Evolutionary conservation across 2,797 vertebrate genomes (phyloP).

Genomic region (Potorous gilbertii): DNA sequence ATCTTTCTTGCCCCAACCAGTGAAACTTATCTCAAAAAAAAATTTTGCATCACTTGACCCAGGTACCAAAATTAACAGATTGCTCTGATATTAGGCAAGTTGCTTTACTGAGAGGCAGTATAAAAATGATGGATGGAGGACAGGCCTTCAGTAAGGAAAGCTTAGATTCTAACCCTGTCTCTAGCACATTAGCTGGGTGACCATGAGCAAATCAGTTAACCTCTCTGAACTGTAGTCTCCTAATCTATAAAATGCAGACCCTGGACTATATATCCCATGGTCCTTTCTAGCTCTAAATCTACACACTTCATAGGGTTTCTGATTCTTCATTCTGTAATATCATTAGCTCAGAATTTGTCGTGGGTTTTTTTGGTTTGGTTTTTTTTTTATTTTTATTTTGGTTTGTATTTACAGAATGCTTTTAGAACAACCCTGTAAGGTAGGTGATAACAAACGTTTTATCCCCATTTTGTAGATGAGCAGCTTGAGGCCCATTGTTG

Average conservation of each 20-base stretch:
- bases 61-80: neutral
- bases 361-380: neutral
- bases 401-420: neutral
- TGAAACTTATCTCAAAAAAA: neutral
- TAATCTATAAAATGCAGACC: neutral
- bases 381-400: neutral
- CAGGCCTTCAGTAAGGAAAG: neutral
- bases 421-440: neutral
- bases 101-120: neutral
- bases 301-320: neutral
- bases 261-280: neutral
- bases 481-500: conserved; percentile 5
- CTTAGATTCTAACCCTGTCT: neutral
- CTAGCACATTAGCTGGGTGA: neutral
- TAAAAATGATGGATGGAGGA: neutral
- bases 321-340: neutral
- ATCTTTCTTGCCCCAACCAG: neutral
- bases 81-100: neutral
- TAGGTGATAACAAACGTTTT: neutral
- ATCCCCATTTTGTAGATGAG: neutral
- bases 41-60: neutral
- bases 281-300: neutral
- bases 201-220: neutral
- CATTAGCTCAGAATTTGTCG: neutral
- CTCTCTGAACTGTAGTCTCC: neutral